phyloP scores from a whole-genome alignment of 1,140 invertebrate species.

The Danaus melanippus region DNA sequence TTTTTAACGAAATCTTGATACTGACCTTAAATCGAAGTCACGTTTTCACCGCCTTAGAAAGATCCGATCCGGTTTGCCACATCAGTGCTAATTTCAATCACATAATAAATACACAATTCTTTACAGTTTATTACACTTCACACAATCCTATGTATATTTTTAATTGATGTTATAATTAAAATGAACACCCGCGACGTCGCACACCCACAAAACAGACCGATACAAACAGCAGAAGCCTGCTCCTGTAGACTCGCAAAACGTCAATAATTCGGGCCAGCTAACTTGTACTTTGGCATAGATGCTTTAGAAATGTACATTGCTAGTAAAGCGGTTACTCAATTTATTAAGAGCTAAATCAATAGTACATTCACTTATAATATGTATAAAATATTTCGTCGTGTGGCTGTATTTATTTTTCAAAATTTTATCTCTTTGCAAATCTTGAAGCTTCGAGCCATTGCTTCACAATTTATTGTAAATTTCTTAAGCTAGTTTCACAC shows the following conservation, averaged over 20 bases:
- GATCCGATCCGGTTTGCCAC: constrained; percentile 65
- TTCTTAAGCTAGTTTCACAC: too few relatives aligned
- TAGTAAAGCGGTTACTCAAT: too few relatives aligned
- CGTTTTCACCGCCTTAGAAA: constrained; percentile 54
- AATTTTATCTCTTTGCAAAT: too few relatives aligned
- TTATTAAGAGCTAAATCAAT: too few relatives aligned
- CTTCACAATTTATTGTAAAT: too few relatives aligned
- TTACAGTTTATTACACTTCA: constrained; percentile 43
- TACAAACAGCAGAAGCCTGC: constrained; percentile 52
- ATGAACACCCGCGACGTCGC: constrained; percentile 26
- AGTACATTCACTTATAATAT: too few relatives aligned
- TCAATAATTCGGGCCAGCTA: constrained; percentile 51
- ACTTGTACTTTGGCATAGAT: constrained; percentile 12
- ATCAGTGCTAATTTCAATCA: constrained; percentile 55
- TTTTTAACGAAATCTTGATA: constrained; percentile 33
- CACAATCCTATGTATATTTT: constrained; percentile 23
- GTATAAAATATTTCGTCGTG: too few relatives aligned
- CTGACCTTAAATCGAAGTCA: constrained; percentile 64
- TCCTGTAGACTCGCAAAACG: constrained; percentile 43
- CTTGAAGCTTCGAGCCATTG: too few relatives aligned
- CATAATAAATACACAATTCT: constrained; percentile 44
- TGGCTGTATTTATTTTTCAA: too few relatives aligned
- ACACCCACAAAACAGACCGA: constrained; percentile 41
- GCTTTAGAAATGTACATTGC: too few relatives aligned
- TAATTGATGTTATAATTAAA: constrained; percentile 19